A percentile compares a stretch with the other conserved stretches of the same genome.
These are phyloP conservation scores for Aphelinus atriplicis DNA, from an alignment of 1,140 invertebrate genomes.

Conservation along the genomic window DNA sequence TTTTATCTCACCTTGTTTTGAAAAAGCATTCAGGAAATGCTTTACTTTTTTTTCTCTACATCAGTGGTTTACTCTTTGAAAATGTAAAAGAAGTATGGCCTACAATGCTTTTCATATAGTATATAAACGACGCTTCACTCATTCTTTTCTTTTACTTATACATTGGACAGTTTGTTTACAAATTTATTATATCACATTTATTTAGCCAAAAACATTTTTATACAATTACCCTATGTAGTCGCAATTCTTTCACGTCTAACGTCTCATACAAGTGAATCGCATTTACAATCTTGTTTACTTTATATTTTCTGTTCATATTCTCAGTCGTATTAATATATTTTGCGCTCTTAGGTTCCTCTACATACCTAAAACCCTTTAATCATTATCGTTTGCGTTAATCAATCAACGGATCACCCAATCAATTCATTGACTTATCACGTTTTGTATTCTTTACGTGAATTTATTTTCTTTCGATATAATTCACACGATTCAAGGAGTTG, in stretches of 20 bases:
- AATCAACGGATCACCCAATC: constrained; percentile 31
- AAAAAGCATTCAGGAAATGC: constrained; percentile 4
- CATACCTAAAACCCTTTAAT: constrained; percentile 14
- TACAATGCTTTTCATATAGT: constrained; percentile 19
- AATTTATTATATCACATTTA: constrained; percentile 57
- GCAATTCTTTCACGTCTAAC: constrained; percentile 42
- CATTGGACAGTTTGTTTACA: constrained; percentile 49
- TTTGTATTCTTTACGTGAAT: constrained; percentile 13
- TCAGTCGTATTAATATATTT: constrained; percentile 23
- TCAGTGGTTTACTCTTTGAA: constrained; percentile 1
- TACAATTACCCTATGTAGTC: constrained; percentile 52
- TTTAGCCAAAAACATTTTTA: constrained; percentile 55
- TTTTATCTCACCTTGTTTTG: neutral
- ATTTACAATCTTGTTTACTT: constrained; percentile 47
- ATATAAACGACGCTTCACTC: constrained; percentile 30
- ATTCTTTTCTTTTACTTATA: constrained; percentile 31
- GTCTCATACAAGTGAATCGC: constrained; percentile 42
- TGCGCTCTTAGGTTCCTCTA: constrained; percentile 34
- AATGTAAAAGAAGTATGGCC: constrained; percentile 26
- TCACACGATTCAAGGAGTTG: constrained; percentile 24
- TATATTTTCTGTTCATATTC: constrained; percentile 37
- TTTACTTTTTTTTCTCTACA: constrained; percentile 1
- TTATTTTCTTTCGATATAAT: constrained; percentile 32
- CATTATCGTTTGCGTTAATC: constrained; percentile 20
- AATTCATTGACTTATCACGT: constrained; percentile 31